Evolutionary conservation across 2,113 vertebrate genomes (phyloP).

Genomic region (Sclerurus mexicanus): DNA sequence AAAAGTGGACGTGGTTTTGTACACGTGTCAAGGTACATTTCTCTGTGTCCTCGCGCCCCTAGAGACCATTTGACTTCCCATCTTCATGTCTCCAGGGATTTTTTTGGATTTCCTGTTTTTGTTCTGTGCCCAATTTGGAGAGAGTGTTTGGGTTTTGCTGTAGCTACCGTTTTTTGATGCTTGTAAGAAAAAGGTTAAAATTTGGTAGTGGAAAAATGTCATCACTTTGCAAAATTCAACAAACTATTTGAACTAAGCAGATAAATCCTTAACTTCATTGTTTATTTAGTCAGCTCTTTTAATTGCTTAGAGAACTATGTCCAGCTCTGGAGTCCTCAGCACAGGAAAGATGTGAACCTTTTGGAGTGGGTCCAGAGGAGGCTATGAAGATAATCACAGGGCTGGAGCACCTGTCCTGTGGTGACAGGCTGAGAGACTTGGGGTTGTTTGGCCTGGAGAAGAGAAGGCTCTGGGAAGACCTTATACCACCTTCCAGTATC

Average conservation of each 20-base stretch:
- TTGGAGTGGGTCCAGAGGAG: neutral
- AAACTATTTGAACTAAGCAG: neutral
- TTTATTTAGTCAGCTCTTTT: neutral
- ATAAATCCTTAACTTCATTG: neutral
- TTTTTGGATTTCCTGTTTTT: constrained; percentile 9
- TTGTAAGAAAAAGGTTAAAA: neutral
- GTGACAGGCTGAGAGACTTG: neutral
- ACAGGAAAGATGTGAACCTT: neutral
- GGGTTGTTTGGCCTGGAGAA: neutral
- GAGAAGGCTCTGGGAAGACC: neutral
- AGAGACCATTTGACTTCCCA: neutral
- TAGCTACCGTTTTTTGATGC: neutral
- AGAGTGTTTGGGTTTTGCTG: neutral
- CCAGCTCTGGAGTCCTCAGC: neutral
- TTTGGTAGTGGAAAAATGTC: neutral
- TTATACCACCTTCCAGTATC: neutral
- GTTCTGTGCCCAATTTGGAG: neutral
- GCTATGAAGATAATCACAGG: neutral
- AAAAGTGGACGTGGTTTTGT: neutral
- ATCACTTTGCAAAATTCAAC: neutral
- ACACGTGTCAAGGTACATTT: neutral
- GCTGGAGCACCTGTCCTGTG: neutral
- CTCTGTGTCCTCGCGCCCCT: neutral
- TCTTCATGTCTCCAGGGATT: neutral
- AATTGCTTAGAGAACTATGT: neutral